Evolutionary conservation across 1,140 invertebrate species (phyloP).

Genomic region (Papilio polyxenes): DNA sequence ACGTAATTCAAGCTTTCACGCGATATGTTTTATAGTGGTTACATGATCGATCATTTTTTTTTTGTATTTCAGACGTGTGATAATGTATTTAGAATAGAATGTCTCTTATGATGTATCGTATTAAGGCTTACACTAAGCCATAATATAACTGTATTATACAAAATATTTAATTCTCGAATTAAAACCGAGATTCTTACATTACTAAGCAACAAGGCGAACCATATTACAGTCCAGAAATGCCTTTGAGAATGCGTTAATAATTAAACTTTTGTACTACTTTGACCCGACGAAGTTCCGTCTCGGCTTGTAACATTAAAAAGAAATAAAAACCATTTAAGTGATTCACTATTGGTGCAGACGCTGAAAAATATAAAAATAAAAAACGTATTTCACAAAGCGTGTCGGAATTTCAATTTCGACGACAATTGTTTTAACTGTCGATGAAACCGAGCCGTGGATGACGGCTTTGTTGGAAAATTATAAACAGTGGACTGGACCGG

Average conservation of each 20-base stretch:
- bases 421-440: conserved; percentile 36
- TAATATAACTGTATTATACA: not conserved
- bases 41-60: not conserved
- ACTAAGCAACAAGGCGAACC: no score
- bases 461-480: conserved; percentile 40
- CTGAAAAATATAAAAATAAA: conserved; percentile 28
- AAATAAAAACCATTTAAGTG: not conserved
- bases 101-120: not conserved
- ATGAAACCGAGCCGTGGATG: conserved; percentile 24
- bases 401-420: conserved; percentile 22
- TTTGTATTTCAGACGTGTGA: not conserved
- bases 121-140: not conserved
- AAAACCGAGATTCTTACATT: no score
- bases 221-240: no score
- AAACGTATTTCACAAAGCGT: conserved; percentile 10
- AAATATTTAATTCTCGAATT: no score
- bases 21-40: not conserved
- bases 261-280: not conserved
- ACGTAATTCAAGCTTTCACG: not conserved
- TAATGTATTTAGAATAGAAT: not conserved
- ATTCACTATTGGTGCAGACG: not conserved
- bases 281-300: not conserved
- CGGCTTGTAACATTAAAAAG: not conserved
- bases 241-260: conserved; percentile 5
- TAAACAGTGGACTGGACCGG: conserved; percentile 20